These are phyloP conservation scores for Bibio marci DNA, from an alignment of 2,888 invertebrate species.

Conservation along the genomic window DNA sequence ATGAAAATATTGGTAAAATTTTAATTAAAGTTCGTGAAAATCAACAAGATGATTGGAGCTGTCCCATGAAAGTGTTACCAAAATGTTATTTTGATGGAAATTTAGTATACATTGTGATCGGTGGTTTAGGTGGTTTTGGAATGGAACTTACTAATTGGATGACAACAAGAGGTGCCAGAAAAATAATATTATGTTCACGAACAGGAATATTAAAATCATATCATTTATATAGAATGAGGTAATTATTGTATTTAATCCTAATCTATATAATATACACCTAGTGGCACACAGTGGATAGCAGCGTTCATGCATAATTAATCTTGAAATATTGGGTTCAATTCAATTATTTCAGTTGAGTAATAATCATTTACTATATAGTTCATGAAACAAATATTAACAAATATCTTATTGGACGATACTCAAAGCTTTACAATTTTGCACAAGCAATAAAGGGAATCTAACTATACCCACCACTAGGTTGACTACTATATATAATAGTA, in stretches of 20 bases:
- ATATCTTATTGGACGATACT: too few species aligned
- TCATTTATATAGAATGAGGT: conserved; percentile 56
- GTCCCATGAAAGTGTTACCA: conserved; percentile 18
- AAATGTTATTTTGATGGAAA: conserved; percentile 21
- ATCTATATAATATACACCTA: background rate
- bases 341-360: too few species aligned
- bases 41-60: conserved; percentile 13
- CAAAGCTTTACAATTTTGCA: too few species aligned
- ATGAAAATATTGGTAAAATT: conserved; percentile 69
- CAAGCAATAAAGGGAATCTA: too few species aligned
- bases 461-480: too few species aligned
- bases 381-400: too few species aligned
- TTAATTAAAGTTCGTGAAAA: conserved; percentile 26
- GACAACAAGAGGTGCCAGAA: conserved; percentile 60
- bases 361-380: too few species aligned
- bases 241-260: conserved; percentile 8
- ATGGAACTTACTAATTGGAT: conserved; percentile 79
- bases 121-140: conserved; percentile 85
- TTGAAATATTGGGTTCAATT: too few species aligned
- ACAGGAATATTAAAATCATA: conserved; percentile 67
- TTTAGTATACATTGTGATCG: conserved; percentile 41
- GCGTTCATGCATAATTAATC: too few species aligned
- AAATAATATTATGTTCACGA: conserved; percentile 64
- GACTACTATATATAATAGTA: too few species aligned
- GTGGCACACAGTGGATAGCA: too few species aligned